phyloP scores from a whole-genome alignment of 2,888 invertebrate genomes.

The Unio delphinus region DNA sequence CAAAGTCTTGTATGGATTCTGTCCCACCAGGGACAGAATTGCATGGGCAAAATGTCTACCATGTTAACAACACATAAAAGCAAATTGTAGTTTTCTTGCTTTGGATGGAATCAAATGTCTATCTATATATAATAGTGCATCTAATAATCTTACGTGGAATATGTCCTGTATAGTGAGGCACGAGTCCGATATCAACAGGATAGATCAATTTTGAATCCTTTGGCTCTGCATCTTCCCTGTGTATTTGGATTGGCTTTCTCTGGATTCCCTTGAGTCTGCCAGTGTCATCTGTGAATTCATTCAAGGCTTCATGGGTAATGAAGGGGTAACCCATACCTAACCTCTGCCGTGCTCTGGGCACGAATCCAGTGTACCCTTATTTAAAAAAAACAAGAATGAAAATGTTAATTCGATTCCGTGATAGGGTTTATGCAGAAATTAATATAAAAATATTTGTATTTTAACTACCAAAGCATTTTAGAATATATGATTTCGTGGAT shows the following conservation, averaged over 20 bases:
- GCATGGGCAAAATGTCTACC: too few species aligned
- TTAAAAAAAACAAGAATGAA: neutral
- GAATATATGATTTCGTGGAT: neutral
- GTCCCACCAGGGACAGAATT: too few species aligned
- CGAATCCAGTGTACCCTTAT: conserved; percentile 64
- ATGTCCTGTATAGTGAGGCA: conserved; percentile 66
- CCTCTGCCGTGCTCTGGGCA: conserved; percentile 55
- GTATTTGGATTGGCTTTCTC: conserved; percentile 37
- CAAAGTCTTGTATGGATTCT: too few species aligned
- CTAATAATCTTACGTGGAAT: conserved; percentile 54
- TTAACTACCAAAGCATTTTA: too few species aligned
- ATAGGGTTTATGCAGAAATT: too few species aligned
- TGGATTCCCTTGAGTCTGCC: conserved; percentile 26
- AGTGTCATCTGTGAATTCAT: conserved; percentile 58
- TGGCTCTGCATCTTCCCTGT: conserved; percentile 17
- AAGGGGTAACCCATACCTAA: conserved; percentile 64
- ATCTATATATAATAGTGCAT: too few species aligned
- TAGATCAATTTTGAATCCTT: conserved; percentile 51
- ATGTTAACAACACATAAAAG: too few species aligned
- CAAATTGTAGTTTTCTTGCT: neutral
- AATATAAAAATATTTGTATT: too few species aligned
- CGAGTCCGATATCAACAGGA: conserved; percentile 56
- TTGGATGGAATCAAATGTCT: neutral
- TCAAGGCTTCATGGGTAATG: conserved; percentile 60
- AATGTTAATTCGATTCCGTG: too few species aligned